Conservation (phyloP, 2,113 vertebrate species). For the Manacus vitellinus region DNA sequence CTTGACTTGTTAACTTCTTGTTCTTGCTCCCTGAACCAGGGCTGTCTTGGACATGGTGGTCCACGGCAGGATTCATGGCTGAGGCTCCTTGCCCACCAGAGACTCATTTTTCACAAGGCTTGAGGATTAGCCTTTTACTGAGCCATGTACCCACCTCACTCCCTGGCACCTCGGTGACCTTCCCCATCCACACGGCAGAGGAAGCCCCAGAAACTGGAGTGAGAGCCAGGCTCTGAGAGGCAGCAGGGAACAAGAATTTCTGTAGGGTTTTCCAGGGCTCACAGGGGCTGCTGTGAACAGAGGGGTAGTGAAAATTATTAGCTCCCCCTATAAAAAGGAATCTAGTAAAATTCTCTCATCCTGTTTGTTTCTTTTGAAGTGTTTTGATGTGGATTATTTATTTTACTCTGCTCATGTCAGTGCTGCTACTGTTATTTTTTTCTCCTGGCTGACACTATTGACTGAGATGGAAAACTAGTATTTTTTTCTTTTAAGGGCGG, state of each 20-base stretch:
- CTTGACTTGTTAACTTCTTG: neutral
- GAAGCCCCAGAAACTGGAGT: neutral
- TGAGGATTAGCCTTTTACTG: neutral
- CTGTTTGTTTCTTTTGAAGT: neutral
- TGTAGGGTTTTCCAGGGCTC: neutral
- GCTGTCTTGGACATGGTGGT: accelerated
- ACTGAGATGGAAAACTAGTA: neutral
- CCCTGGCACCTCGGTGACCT: neutral
- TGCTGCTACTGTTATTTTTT: neutral
- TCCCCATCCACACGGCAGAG: accelerated
- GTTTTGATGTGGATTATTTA: neutral
- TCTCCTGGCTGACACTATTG: neutral
- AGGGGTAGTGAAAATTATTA: neutral
- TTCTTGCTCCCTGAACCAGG: neutral
- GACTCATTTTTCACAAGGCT: accelerated
- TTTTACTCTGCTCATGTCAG: neutral
- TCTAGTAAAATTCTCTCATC: neutral
- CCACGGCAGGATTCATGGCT: accelerated
- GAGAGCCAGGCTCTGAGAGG: neutral
- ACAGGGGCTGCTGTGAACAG: neutral
- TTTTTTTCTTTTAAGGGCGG: neutral
- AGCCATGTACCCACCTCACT: accelerated
- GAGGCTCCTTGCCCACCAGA: neutral
- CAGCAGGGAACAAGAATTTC: accelerated
- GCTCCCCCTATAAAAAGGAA: neutral